These are phyloP conservation scores for Euplexia lucipara DNA, from an alignment of 2,888 invertebrate species.

Conservation along the genomic window DNA sequence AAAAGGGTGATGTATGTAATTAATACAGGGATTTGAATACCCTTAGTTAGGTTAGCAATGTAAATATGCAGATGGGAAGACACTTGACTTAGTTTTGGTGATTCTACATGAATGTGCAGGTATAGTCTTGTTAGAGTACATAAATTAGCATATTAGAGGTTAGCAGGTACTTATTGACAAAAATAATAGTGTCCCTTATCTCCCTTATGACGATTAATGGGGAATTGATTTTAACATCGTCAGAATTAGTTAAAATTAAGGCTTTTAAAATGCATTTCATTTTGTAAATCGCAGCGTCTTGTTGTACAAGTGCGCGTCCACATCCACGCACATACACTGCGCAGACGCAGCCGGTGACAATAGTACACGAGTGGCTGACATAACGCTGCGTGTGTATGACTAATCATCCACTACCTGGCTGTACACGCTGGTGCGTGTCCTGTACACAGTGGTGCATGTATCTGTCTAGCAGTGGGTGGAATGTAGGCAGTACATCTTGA, in stretches of 20 bases:
- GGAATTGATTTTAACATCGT: no score
- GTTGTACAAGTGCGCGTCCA: slow-evolving; percentile 21
- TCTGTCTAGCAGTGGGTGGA: slow-evolving; percentile 8
- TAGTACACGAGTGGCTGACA: slow-evolving; percentile 55
- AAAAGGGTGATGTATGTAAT: slow-evolving; percentile 5
- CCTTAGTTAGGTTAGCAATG: slow-evolving; percentile 16
- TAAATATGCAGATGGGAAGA: slow-evolving; percentile 22
- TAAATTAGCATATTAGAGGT: neutral
- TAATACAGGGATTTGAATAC: slow-evolving; percentile 1
- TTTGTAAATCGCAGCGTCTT: neutral
- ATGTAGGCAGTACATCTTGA: slow-evolving; percentile 15
- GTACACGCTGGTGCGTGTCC: slow-evolving; percentile 12
- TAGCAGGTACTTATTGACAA: no score
- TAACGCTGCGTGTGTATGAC: slow-evolving; percentile 65
- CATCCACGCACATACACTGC: slow-evolving; percentile 40
- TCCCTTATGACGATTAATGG: no score
- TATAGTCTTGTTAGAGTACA: slow-evolving; percentile 2
- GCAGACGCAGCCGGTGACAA: slow-evolving; percentile 58
- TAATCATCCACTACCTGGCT: slow-evolving; percentile 54
- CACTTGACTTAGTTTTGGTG: slow-evolving; percentile 15
- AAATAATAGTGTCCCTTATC: no score
- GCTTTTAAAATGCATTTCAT: neutral
- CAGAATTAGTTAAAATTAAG: neutral
- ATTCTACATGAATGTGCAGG: slow-evolving; percentile 9
- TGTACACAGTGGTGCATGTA: slow-evolving; percentile 8